Base-by-base conservation (phyloP, 2,113 vertebrate species). In the Sprattus sprattus region DNA sequence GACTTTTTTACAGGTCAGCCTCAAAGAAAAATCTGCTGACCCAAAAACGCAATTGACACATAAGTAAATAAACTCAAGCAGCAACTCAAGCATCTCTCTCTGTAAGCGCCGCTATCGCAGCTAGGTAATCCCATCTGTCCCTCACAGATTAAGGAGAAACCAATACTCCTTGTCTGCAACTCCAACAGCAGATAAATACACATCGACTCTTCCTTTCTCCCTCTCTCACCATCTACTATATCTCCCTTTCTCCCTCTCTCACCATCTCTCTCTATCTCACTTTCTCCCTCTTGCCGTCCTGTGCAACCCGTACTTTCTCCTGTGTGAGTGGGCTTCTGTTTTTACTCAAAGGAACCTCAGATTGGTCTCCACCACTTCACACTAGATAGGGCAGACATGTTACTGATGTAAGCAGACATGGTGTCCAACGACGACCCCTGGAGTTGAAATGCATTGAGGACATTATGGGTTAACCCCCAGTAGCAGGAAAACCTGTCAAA, bases 111-210 rank as follows among this genome's bases (percentile, higher is more conserved):
- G 45, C 46, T 45, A 84, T 46, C 20, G 78, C 46, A 54, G 50
- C 18, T 22, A n/a, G 20, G 57, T 81, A 86, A 82, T 88, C 45
- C 57, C 45, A 39, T 45, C 46, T 50, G 28, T 75, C 82, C 85
- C 82, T 18, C 50, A 88, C 15, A 84, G 78, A 88, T 90, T 81
- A 83, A 57, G 60, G 60, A 54, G 25, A 88, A 71, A 82, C 18
- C 20, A 47, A 86, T 83, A 78, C 82, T 83, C 64, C 32, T 83
- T 88, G 45, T 44, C 52, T 45, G 45, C 16, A 64, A 25, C 57
- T 64, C n/a, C 22, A 64, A 64, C n/a, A 5, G 7, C 39, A 20
- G 22, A 64, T 64, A 64, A 64, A 64, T 64, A 64, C 57, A 64
- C 57, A 64, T 46, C 50, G 81, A 75, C 57, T 25, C 20, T 64